These are phyloP conservation scores for Agapetus fuscipes DNA, from an alignment of 2,888 invertebrate genomes.

Conservation along the genomic window DNA sequence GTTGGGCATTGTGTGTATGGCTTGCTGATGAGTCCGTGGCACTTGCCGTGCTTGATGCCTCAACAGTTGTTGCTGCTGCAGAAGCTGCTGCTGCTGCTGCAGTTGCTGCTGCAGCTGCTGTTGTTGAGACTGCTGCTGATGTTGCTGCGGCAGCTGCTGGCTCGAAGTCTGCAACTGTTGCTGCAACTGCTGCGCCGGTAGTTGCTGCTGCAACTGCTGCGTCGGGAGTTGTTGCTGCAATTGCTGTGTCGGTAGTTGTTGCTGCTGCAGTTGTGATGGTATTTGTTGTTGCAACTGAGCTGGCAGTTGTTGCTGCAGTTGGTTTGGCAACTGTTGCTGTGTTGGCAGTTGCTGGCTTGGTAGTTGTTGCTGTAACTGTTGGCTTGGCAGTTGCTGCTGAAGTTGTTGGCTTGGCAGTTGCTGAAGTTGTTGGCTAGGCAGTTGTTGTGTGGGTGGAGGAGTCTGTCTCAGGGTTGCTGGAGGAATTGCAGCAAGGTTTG, in stretches of 20 bases:
- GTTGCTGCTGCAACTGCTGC: conserved; percentile 1
- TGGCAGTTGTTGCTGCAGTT: conserved; percentile 15
- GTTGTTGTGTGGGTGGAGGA: neutral
- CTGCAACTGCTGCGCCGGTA: too few relatives aligned
- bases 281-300: conserved; percentile 3
- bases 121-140: conserved; percentile 15
- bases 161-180: conserved; percentile 2
- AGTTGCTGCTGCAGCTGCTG: conserved; percentile 14
- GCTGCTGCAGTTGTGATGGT: neutral
- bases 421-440: neutral
- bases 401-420: neutral
- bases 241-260: conserved; percentile 2
- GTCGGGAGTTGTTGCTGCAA: conserved; percentile 5
- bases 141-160: conserved; percentile 14
- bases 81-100: conserved; percentile 15
- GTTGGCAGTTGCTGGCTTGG: conserved; percentile 14
- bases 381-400: neutral
- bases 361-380: conserved; percentile 4
- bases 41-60: conserved; percentile 32
- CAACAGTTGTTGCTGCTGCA: conserved; percentile 28
- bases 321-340: conserved; percentile 17
- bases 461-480: too few relatives aligned
- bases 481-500: neutral
- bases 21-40: too few relatives aligned
- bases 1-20: too few relatives aligned